Conservation (phyloP, 2,888 invertebrate genomes). For the Helobdella robusta region DNA sequence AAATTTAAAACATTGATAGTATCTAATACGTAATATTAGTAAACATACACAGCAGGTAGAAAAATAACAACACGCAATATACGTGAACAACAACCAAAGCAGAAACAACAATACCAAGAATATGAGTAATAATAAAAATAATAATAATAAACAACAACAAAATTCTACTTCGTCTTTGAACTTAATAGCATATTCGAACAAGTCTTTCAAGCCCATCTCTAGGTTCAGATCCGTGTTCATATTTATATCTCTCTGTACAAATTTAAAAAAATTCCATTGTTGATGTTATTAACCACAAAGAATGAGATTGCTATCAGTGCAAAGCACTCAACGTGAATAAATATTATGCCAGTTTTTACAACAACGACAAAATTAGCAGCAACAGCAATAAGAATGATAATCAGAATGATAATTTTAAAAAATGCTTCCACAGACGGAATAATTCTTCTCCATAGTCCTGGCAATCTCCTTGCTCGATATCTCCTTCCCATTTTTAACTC, state of each 20-base stretch:
- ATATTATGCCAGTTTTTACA: too few species aligned
- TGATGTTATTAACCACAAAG: too few species aligned
- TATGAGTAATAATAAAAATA: background rate
- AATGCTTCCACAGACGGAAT: constrained; percentile 16
- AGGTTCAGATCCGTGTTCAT: constrained; percentile 7
- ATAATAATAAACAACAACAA: background rate
- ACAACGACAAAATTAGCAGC: too few species aligned
- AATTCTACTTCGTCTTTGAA: constrained; percentile 3
- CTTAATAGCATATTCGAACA: constrained; percentile 4
- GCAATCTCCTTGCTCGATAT: background rate
- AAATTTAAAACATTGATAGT: too few species aligned
- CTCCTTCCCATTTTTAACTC: background rate
- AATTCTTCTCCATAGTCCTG: constrained; percentile 10
- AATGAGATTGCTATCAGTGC: too few species aligned
- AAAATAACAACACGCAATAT: too few species aligned
- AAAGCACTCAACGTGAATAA: too few species aligned
- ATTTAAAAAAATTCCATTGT: too few species aligned
- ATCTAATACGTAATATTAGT: too few species aligned
- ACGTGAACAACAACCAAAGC: background rate
- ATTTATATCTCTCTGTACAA: constrained; percentile 7
- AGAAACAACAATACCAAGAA: background rate
- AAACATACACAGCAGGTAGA: too few species aligned
- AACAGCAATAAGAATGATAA: too few species aligned
- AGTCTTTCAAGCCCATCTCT: background rate
- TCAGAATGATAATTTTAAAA: too few species aligned